Evolutionary conservation across 2,797 vertebrate species (phyloP), one percentile per base, ranked within the genome.

Genomic region (Gobio occitaniae): DNA sequence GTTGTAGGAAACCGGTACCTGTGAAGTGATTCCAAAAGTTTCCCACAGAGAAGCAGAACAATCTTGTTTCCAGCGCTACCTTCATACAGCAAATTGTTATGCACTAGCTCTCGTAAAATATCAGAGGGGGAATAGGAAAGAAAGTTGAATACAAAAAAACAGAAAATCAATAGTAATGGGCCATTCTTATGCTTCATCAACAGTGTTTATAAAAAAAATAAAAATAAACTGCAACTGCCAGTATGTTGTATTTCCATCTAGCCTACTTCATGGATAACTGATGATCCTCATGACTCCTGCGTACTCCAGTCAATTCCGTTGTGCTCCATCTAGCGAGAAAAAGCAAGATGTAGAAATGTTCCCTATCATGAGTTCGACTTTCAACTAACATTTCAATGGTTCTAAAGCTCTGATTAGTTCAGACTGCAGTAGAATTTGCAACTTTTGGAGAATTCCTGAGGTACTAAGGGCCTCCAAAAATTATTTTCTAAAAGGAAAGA

Each of bases 11-110:
- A 9, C 50, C 52, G 44, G 52, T 47, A 59, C 75, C 80, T 71
- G 50, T 76, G 68, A 84, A 86, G 79, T 76, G 82, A 65, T 25
- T 25, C 25, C 25, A 25, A 25, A 25, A 25, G 25, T 25, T 25
- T 25, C 47, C 78, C 47, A 52, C 29, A 72, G 77, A 72, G 77
- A 52, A 21, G 61, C 25, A 52, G 69, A 74, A 19, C 1, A 4
- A 41, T 61, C 47, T 44, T 83, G 13, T 8, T 47, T 74, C 16
- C 70, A 74, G 19, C 59, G 0, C 16, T 38, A 5, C 44, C 59
- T 75, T 50, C 7, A 66, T 52, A 11, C n/a, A 8, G 38, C 38
- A 82, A 61, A 82, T 21, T 25, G 3, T 10, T 52, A 17, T 50
- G 29, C 72, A 54, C 5, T 41, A 6, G 17, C 19, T 80, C 29